Evolutionary conservation across 1,140 invertebrate species (phyloP), one percentile per base, ranked within the genome.

Genomic region (Musca vetustissima): DNA sequence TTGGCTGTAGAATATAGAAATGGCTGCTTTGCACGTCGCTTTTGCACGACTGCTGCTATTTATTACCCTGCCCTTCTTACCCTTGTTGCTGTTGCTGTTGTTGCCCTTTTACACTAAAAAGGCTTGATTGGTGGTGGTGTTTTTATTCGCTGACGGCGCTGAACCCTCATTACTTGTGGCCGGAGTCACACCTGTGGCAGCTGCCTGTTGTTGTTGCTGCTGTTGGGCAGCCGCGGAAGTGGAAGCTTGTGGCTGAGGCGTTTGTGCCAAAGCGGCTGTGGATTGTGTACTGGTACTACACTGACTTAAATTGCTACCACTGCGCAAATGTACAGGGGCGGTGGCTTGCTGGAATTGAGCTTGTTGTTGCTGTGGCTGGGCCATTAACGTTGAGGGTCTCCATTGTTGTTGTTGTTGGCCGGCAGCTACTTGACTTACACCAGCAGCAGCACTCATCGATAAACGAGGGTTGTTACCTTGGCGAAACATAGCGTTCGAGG

Each of bases 241-340:
- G 47, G 78, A 77, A 55, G 79, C 76, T 65, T 79, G 76, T 19
- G 71, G 67, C 65, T 70, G 69, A 13, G 69, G 66, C 43, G 69
- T 61, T 69, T 71, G 66, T 28, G 67, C 69, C 55, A 68, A 53
- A 21, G 71, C 71, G 9, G 78, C 75, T 32, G 79, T 81, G 4
- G 79, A 81, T 75, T 80, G 79, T 7, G 79, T 81, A 64, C 75
- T 76, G 8, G 77, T 81, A 73, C 77, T 79, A 13, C 79, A 79
- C 68, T 79, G 76, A 52, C 79, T 81, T 15, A 81, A 57, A 2
- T 79, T 79, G 66, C 79, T 81, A 55, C 79, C 77, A 43, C 74
- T 81, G 73, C 79, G 76, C 73, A 81, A 67, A 65, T 81, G 79
- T 53, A 81, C 72, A 0, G 79, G 79, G 4, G 79, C 79, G 14